phyloP scores from a whole-genome alignment of 2,797 vertebrate species.

The Rhinoraja longicauda region DNA sequence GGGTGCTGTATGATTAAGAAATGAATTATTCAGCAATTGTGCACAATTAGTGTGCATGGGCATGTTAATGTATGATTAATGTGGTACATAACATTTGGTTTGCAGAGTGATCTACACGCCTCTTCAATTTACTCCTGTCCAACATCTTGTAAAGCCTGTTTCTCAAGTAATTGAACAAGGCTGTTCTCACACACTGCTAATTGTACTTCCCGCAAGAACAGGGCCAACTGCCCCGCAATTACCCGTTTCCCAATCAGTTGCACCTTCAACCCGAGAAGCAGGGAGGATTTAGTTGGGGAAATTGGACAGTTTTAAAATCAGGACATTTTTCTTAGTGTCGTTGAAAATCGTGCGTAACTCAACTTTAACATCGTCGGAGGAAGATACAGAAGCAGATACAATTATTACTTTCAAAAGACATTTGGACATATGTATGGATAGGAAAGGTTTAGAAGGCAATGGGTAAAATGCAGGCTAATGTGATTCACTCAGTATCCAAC shows the following conservation, averaged over 20 bases:
- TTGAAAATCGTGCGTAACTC: neutral
- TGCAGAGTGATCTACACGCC: neutral
- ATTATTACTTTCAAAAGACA: too few species aligned
- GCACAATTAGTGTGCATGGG: neutral
- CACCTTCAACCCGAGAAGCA: neutral
- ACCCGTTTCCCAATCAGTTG: neutral
- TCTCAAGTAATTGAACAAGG: constrained; percentile 14
- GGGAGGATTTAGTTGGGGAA: neutral
- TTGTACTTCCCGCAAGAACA: neutral
- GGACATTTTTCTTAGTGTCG: neutral
- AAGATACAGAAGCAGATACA: too few species aligned
- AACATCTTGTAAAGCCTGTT: neutral
- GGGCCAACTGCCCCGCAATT: neutral
- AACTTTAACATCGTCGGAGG: neutral
- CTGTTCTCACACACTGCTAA: neutral
- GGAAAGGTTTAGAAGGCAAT: too few species aligned
- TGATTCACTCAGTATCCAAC: too few species aligned
- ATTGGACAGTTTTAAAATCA: constrained; percentile 14
- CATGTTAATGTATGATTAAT: constrained; percentile 25
- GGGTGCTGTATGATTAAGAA: neutral
- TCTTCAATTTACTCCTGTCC: constrained; percentile 6
- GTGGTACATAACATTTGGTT: neutral
- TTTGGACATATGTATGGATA: neutral
- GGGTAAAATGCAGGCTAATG: too few species aligned
- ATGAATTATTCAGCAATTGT: constrained; percentile 25